A percentile compares a stretch with the other conserved stretches of the same genome.
Evolutionary conservation across 2,113 vertebrate genomes (phyloP).

Genomic region (Ochotona curzoniae): DNA sequence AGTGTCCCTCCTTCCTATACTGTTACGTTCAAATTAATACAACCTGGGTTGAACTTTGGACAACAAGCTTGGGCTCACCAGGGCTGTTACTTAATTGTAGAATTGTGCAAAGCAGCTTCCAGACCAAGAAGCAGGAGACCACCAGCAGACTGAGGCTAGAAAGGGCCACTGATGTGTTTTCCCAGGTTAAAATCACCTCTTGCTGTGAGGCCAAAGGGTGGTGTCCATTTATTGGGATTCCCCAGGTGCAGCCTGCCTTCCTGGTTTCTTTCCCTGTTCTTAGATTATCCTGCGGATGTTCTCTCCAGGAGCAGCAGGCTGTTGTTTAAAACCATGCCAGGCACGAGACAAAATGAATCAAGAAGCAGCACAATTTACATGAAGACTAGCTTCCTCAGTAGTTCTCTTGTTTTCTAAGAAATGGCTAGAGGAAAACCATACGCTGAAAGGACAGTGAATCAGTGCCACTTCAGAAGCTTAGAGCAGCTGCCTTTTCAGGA

Average conservation of each 20-base stretch:
- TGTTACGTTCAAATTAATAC: not conserved
- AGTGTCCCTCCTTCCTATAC: fast-evolving
- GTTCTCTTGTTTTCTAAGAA: not conserved
- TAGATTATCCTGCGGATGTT: not conserved
- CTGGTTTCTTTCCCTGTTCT: too few species aligned
- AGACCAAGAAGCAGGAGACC: not conserved
- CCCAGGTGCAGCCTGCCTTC: not conserved
- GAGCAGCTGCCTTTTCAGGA: too few species aligned
- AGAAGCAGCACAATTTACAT: not conserved
- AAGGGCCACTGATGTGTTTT: not conserved
- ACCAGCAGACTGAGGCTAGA: not conserved
- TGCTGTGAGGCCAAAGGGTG: not conserved
- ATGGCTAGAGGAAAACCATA: not conserved
- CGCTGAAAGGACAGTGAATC: not conserved
- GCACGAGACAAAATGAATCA: not conserved
- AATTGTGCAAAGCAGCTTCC: not conserved
- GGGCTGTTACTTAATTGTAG: not conserved
- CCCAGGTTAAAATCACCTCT: not conserved
- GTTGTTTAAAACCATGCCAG: not conserved
- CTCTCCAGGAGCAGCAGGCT: not conserved
- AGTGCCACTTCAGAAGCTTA: too few species aligned
- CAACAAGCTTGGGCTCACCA: not conserved
- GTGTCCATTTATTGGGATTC: not conserved
- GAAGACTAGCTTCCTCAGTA: not conserved
- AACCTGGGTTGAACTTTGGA: not conserved